Conservation (phyloP, 2,888 invertebrate species). For the Diadegma fenestrale region DNA sequence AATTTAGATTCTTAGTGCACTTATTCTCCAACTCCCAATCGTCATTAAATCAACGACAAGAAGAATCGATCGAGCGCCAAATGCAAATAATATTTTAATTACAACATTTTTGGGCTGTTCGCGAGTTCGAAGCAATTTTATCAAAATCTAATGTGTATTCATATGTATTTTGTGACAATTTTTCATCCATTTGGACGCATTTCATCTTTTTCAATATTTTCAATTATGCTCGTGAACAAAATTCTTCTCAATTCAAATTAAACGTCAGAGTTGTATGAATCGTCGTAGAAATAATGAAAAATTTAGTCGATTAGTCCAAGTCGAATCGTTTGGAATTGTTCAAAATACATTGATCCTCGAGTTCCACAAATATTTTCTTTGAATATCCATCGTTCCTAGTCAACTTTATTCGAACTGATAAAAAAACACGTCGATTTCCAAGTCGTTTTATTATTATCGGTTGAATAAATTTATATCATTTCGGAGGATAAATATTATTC, state of each 20-base stretch:
- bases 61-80: background rate
- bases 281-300: background rate
- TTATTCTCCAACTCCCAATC: conserved; percentile 22
- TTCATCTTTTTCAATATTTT: background rate
- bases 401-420: background rate
- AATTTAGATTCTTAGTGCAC: conserved; percentile 54
- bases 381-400: conserved; percentile 3
- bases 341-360: background rate
- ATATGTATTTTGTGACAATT: background rate
- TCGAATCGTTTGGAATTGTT: background rate
- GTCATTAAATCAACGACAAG: conserved; percentile 6
- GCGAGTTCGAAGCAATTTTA: background rate
- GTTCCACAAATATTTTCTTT: background rate
- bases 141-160: background rate
- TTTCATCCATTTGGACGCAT: background rate
- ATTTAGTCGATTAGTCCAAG: background rate
- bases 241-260: background rate
- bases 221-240: background rate
- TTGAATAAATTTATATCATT: background rate
- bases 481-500: background rate
- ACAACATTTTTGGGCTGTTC: background rate
- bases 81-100: background rate
- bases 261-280: background rate
- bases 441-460: background rate
- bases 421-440: background rate